Evolutionary conservation across 2,113 vertebrate species (phyloP), one percentile per base, ranked within the genome.

Genomic region (Platichthys flesus): DNA sequence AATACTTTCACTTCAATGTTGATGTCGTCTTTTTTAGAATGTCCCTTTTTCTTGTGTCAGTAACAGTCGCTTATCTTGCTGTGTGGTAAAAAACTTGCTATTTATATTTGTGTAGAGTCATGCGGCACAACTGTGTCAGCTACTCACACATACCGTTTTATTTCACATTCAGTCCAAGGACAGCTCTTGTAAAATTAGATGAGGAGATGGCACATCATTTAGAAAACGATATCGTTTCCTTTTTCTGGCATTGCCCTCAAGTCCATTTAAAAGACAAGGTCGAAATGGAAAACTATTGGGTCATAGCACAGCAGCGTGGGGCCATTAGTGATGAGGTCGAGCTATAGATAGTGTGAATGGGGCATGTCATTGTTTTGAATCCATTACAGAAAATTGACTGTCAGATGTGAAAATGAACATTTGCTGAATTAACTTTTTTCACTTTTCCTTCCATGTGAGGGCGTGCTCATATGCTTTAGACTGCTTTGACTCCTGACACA

Each of bases 141-240:
- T 13, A 21, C 72, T 68, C 23, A 45, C 28, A 14, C 49, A 24
- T 18, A 24, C 28, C 28, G 69, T 78, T 72, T 71, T 31, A 52
- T 61, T 60, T 67, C 62, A 67, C 21, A 21, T 54, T 65, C 13
- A 73, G 60, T 77, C 71, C 56, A 77, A 69, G 62, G 74, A 71
- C 47, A 45, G 24, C 14, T 63, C 58, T 54, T 71, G 31, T 31
- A 59, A 69, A 69, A 88, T 62, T 40, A 69, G 31, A 72, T 52
- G 49, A 57, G 31, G 31, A 24, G 56, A 23, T 65, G 67, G 59
- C 59, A 72, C 52, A 56, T 18, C 52, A 31, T 68, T 45, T 0
- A 2, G 37, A 70, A 0, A 9, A n/a, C 18, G 20, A 8, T 9
- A 56, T 56, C 10, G 16, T 71, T 28, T 26, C 67, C 45, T 51